Percentiles rank a stretch among this genome's conserved stretches.
phyloP scores from a whole-genome alignment of 2,113 vertebrate species.

The Numida meleagris region DNA sequence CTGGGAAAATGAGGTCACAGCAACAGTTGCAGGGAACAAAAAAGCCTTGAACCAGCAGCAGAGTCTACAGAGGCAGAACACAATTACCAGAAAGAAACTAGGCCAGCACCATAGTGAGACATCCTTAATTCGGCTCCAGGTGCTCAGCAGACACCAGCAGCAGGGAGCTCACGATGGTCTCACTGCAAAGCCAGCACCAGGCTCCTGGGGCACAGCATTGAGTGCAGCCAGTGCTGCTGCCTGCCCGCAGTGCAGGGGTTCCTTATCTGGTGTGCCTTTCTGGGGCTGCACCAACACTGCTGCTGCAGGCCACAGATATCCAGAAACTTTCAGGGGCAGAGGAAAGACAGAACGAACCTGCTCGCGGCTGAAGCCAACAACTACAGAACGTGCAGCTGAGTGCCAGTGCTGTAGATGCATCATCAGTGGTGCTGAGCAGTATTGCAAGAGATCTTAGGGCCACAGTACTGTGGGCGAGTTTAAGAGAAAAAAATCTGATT shows the following conservation, averaged over 20 bases:
- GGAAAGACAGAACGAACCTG: background rate
- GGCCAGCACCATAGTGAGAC: background rate
- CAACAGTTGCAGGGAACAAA: background rate
- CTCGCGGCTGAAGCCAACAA: background rate
- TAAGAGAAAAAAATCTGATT: background rate
- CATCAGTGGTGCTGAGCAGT: background rate
- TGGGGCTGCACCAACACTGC: background rate
- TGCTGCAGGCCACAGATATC: background rate
- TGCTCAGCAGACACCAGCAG: background rate
- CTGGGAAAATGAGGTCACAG: background rate
- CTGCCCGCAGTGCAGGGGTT: background rate
- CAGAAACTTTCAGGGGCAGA: background rate
- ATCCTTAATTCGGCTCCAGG: background rate
- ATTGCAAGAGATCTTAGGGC: background rate
- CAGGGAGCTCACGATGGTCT: background rate
- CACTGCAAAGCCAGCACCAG: fast-evolving
- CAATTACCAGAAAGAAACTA: background rate
- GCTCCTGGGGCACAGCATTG: background rate
- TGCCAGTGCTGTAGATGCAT: fast-evolving
- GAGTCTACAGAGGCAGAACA: background rate
- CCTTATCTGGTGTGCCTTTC: background rate
- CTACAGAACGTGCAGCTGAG: fast-evolving
- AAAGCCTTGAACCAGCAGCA: background rate
- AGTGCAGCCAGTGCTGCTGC: no score
- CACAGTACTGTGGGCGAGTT: background rate